Evolutionary conservation across 1,140 invertebrate species (phyloP).

Genomic region (Diabrotica virgifera): DNA sequence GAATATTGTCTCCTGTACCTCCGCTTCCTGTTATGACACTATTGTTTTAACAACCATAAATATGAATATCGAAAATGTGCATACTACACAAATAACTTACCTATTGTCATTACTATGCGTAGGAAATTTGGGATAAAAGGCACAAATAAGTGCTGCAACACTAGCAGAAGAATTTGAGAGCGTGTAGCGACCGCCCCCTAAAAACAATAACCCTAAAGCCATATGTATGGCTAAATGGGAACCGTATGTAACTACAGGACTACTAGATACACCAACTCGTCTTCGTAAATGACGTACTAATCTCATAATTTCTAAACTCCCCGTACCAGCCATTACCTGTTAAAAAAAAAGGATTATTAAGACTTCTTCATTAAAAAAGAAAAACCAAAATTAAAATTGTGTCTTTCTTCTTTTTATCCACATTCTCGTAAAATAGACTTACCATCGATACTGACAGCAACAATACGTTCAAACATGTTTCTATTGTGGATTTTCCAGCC

Average conservation of each 20-base stretch:
- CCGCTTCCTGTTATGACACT: too few relatives aligned
- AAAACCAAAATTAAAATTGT: too few relatives aligned
- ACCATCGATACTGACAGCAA: conserved; percentile 78
- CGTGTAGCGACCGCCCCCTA: conserved; percentile 89
- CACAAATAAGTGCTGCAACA: conserved; percentile 84
- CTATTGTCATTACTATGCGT: conserved; percentile 94
- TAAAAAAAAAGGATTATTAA: conserved; percentile 23
- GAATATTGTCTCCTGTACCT: too few relatives aligned
- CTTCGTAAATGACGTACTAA: conserved; percentile 80
- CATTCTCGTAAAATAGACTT: conserved; percentile 32
- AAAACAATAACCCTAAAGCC: conserved; percentile 87
- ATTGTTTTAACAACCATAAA: too few relatives aligned
- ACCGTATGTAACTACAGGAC: conserved; percentile 77
- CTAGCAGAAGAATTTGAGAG: conserved; percentile 79
- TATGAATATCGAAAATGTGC: too few relatives aligned
- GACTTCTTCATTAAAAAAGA: too few relatives aligned
- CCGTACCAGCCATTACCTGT: conserved; percentile 89
- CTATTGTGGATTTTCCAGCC: conserved; percentile 85
- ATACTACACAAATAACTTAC: conserved; percentile 45
- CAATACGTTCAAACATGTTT: conserved; percentile 83
- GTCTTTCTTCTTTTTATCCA: too few relatives aligned
- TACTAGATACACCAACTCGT: conserved; percentile 62
- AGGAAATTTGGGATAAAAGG: conserved; percentile 96
- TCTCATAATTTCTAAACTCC: conserved; percentile 82
- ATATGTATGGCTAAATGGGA: conserved; percentile 93